A percentile compares a stretch with the other conserved stretches of the same genome.
These are phyloP conservation scores for Buceros bicornis DNA, from an alignment of 2,797 vertebrate species.

Conservation along the genomic window DNA sequence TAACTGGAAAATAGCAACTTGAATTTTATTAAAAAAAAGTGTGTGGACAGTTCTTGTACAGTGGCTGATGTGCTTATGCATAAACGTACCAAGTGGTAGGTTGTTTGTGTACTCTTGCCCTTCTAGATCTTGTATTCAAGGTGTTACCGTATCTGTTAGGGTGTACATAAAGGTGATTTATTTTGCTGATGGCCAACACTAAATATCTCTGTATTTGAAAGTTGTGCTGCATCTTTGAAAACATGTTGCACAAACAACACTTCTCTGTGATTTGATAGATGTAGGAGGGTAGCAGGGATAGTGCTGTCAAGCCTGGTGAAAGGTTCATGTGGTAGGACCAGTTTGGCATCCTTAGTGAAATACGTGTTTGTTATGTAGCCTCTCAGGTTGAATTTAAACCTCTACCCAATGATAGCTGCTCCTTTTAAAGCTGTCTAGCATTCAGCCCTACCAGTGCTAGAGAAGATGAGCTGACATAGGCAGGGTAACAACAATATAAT, in stretches of 20 bases:
- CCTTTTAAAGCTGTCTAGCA: neutral
- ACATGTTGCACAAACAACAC: neutral
- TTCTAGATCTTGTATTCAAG: neutral
- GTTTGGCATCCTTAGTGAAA: slow-evolving; percentile 10
- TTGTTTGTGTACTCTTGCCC: neutral
- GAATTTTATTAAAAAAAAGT: neutral
- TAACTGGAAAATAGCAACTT: neutral
- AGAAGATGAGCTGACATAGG: neutral
- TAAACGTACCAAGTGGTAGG: neutral
- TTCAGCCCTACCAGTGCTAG: neutral
- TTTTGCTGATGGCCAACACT: neutral
- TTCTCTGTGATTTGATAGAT: neutral
- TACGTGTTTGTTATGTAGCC: neutral
- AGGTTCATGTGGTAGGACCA: neutral
- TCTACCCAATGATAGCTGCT: neutral
- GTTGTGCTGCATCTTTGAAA: slow-evolving; percentile 22
- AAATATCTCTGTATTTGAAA: slow-evolving; percentile 9
- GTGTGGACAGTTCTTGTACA: neutral
- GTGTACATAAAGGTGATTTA: neutral
- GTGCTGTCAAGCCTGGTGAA: neutral
- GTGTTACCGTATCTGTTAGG: neutral
- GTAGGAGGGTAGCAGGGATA: neutral
- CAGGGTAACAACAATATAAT: slow-evolving; percentile 27
- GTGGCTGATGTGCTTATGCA: neutral
- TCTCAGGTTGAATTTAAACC: neutral